Base-by-base conservation (phyloP, 2,113 vertebrate species). In the Gasterosteus aculeatus region DNA sequence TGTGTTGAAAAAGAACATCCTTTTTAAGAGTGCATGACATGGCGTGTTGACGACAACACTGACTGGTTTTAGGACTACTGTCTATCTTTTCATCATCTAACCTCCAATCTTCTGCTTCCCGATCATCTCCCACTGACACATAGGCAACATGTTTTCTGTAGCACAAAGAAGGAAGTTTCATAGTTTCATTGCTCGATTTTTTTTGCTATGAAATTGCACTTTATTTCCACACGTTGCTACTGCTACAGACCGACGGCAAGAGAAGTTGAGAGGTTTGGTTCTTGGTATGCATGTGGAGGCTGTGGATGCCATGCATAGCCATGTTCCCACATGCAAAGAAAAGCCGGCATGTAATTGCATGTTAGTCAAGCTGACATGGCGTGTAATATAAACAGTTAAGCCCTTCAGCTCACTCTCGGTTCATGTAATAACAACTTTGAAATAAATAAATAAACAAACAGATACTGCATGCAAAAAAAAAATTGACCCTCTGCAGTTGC, bases 331-430 rank as follows among this genome's bases (percentile, higher is more conserved):
- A 70, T 33, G 54, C 47, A 39, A 61, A 53, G 2, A 54, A 63
- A 79, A 56, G 41, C 83, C 85, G 66, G 77, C 84, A 78, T 38
- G 57, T 69, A 44, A 80, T 78, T 35, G 82, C 78, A 84, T 14
- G 75, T 77, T 79, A 88, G 77, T 84, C 38, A 72, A 77, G 57
- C 61, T 60, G 7, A 63, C 42, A 18, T 70, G 3, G 57, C 39
- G 41, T 51, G 44, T 64, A 41, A 65, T n/a, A 22, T 16, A n/a
- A 67, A 0, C 18, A 9, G 1, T 11, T 51, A 26, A 35, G 6
- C 18, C 19, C 3, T 33, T 47, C 0, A 49, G 33, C 16, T 10
- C 1, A 54, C 38, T 6, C 7, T 3, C 65, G 41, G 51, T 47
- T 26, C 26, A 51, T 44, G 16, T 1, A 33, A 26, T 22, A 61